Conservation (phyloP, 2,888 invertebrate genomes). For the Orthonevra nobilis region DNA sequence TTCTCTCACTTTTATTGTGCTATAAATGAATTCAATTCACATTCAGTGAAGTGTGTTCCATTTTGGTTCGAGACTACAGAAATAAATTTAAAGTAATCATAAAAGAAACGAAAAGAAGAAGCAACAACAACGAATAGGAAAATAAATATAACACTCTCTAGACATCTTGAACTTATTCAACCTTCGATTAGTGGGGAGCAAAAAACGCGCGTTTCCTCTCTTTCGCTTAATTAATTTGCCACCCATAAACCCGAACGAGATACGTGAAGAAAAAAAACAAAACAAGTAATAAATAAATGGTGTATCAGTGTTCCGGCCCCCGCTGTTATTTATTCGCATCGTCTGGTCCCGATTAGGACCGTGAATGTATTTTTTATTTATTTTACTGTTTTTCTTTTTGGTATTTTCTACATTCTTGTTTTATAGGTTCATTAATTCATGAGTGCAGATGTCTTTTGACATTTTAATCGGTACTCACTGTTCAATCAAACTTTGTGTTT, state of each 20-base stretch:
- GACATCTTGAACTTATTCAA: constrained; percentile 49
- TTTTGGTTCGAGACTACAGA: constrained; percentile 22
- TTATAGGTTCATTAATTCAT: not conserved
- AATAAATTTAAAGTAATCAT: not conserved
- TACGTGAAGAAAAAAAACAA: not conserved
- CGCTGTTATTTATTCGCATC: constrained; percentile 1
- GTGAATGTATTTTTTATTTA: not conserved
- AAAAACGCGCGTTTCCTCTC: constrained; percentile 27
- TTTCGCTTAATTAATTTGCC: constrained; percentile 35
- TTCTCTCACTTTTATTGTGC: constrained; percentile 5
- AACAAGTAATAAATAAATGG: not conserved
- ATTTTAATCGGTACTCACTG: not conserved
- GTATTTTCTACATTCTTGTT: too few species aligned
- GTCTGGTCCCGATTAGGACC: not conserved
- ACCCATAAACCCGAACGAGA: constrained; percentile 7
- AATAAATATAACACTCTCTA: constrained; percentile 22
- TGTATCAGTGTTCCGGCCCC: constrained; percentile 2
- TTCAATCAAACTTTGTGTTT: not conserved
- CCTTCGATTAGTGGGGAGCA: constrained; percentile 51
- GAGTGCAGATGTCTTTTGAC: constrained; percentile 7
- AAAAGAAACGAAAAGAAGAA: constrained; percentile 1
- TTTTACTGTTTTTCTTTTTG: not conserved
- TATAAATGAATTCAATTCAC: constrained; percentile 40
- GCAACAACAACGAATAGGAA: not conserved
- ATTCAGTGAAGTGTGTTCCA: constrained; percentile 18